Base-by-base conservation (phyloP, 2,113 vertebrate genomes). In the Antechinus stuartii region DNA sequence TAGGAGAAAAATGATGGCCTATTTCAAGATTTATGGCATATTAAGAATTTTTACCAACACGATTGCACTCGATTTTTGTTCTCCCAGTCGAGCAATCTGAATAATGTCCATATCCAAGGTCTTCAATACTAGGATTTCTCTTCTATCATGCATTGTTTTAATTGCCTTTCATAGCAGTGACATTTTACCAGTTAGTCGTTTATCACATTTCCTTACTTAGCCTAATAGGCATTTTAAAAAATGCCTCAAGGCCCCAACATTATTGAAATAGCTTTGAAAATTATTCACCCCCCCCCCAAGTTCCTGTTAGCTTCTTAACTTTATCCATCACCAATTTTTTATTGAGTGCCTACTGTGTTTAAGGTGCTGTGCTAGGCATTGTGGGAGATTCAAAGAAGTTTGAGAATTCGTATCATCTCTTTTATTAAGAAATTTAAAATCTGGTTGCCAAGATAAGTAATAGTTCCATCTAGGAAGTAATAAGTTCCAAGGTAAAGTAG, bases 71-170 rank as follows among this genome's bases (percentile, higher is more conserved):
- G 19, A 42, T 2, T 91, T 0, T 92, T 95, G 90, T 61, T 94
- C 24, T 93, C 35, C 91, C 52, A 54, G 53, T 93, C 76, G 56
- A 61, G 35, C 56, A 93, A 91, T 25, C 30, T 96, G 42, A 0
- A 1, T 89, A 27, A 93, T 93, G 4, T 95, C 95, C 42, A 84
- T 91, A n/a, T 50, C 56, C 49, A 93, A 25, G 46, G 30, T 61
- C n/a, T 90, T 95, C 23, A 5, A 56, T 96, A 90, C 25, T 89
- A 61, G 68, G 27, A 52, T 22, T 90, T 55, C 24, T 84, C 0
- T 89, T 95, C 47, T 92, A 10, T 84, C 57, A 35, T 49, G n/a
- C 25, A 27, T 92, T 54, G 0, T 57, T 94, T 68, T 76, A 90
- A 47, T 92, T 92, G 57, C 52, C 50, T n/a, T 55, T 84, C 68